These are phyloP conservation scores for Tinea trinotella DNA, from an alignment of 2,888 invertebrate species.

Conservation along the genomic window DNA sequence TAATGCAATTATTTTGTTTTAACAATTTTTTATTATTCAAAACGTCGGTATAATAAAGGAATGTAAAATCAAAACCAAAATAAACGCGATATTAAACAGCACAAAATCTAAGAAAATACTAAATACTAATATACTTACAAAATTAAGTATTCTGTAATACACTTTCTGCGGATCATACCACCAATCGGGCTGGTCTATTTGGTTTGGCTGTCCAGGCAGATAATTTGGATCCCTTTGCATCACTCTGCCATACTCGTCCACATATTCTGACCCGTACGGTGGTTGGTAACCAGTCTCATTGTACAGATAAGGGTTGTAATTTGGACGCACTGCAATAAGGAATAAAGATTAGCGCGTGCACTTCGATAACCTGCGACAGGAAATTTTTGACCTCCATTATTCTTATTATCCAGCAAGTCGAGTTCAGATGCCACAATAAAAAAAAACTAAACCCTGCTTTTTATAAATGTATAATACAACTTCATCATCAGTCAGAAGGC, in stretches of 20 bases:
- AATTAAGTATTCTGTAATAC: slow-evolving; percentile 81
- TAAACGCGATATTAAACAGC: too few relatives aligned
- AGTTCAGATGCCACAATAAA: too few relatives aligned
- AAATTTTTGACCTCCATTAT: too few relatives aligned
- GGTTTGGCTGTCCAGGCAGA: slow-evolving; percentile 59
- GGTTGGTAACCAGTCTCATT: slow-evolving; percentile 43
- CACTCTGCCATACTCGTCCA: slow-evolving; percentile 36
- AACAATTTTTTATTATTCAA: too few relatives aligned
- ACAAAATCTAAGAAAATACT: too few relatives aligned
- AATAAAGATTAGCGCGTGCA: neutral
- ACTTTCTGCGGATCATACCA: slow-evolving; percentile 68
- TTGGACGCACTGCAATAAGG: slow-evolving; percentile 45
- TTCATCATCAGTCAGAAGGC: too few relatives aligned
- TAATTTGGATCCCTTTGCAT: slow-evolving; percentile 26
- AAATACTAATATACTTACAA: slow-evolving; percentile 75
- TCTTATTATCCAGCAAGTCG: too few relatives aligned
- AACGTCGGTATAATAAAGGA: too few relatives aligned
- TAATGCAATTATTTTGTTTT: too few relatives aligned
- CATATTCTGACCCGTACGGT: slow-evolving; percentile 26
- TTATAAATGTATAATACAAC: too few relatives aligned
- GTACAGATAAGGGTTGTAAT: slow-evolving; percentile 58
- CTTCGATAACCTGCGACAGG: neutral
- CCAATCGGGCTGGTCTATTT: slow-evolving; percentile 68
- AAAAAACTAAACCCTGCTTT: too few relatives aligned
- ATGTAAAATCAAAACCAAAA: too few relatives aligned